Base-by-base conservation (phyloP, 2,888 invertebrate genomes). In the Lordiphosa fenestrarum region DNA sequence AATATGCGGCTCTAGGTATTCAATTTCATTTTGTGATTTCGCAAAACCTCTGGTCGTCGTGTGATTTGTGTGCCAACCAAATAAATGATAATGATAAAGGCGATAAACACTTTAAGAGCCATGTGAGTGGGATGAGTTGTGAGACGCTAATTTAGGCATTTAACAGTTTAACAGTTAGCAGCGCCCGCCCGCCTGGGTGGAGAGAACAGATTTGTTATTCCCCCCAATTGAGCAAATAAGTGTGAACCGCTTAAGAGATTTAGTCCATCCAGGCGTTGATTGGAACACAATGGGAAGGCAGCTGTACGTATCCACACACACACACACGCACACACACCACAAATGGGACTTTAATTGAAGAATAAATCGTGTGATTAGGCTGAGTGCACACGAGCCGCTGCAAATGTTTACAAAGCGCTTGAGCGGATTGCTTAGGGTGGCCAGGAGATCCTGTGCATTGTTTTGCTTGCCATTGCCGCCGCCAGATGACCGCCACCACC, bases 341-440 rank as follows among this genome's bases (percentile, higher is more conserved):
- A 64, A 64, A 64, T 64, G 56, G 57, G 39, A 52, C 56, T 78
- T 76, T 74, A 76, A 76, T 78, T 78, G 69, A 69, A 60, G 75
- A 82, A 82, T 78, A 74, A 82, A 65, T 30, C 63, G 71, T 59
- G 64, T 67, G 74, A 71, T 74, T 71, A 73, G 57, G 36, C 56
- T 62, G 52, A 56, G 61, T 55, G 53, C 41, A 9, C 30, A 9
- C 30, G 30, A 30, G 30, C 53, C 59, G 47, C 25, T 25, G 25
- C 30, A 30, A 30, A 30, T 30, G 30, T 30, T 30, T 30, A 30
- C 30, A 30, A 30, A 3, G 9, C 30, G 10, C 30, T 30, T 9
- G 9, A 30, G 10, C 30, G 10, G 30, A 30, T 10, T 10, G 30
- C 10, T 56, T 49, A 53, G 61, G 36, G 51, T 61, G 51, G 61